Conservation (phyloP, 2,113 vertebrate species). For the Pelodiscus sinensis region DNA sequence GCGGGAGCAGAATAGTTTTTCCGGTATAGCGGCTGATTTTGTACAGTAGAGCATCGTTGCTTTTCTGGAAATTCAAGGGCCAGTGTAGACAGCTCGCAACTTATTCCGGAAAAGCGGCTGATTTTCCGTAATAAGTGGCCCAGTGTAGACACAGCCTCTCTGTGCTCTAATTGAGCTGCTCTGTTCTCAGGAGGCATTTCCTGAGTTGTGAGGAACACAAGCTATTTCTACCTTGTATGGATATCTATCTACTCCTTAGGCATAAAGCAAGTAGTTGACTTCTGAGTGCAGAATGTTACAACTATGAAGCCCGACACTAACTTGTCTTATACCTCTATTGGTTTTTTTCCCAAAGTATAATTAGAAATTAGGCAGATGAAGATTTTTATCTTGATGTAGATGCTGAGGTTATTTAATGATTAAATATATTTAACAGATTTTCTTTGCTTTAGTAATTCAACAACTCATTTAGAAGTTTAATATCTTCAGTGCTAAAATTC, state of each 20-base stretch:
- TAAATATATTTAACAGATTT: accelerated
- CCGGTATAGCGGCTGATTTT: too few relatives aligned
- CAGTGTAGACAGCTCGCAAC: too few relatives aligned
- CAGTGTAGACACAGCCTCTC: too few relatives aligned
- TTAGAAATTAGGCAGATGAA: accelerated
- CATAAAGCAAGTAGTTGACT: background rate
- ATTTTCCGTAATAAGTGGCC: too few relatives aligned
- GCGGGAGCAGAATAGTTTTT: too few relatives aligned
- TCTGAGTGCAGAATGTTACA: too few relatives aligned
- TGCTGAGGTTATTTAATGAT: background rate
- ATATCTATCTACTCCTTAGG: too few relatives aligned
- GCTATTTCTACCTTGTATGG: background rate
- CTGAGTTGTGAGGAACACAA: background rate
- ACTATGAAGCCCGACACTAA: background rate
- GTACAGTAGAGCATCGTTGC: too few relatives aligned
- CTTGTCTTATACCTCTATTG: background rate
- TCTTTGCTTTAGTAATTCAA: background rate
- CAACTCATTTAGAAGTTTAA: background rate
- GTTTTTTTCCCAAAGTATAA: background rate
- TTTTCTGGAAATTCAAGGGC: too few relatives aligned
- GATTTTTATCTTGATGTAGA: background rate
- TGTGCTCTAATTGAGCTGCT: background rate
- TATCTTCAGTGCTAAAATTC: background rate
- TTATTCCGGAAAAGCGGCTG: too few relatives aligned
- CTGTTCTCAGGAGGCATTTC: background rate